phyloP scores from a whole-genome alignment of 2,797 vertebrate genomes.

The Dryobates pubescens region DNA sequence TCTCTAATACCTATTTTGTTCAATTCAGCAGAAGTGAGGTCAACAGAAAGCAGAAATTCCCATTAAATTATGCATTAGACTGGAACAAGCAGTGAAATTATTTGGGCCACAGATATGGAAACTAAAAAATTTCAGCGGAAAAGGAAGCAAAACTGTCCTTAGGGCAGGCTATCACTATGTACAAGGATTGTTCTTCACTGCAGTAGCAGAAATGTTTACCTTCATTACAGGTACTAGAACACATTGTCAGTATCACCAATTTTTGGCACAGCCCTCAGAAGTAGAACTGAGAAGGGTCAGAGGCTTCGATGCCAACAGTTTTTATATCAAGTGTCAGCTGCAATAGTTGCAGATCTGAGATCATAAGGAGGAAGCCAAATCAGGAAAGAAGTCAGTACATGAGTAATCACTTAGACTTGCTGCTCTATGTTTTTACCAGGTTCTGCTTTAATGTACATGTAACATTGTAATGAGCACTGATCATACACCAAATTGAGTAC shows the following conservation, averaged over 20 bases:
- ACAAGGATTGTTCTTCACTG: not conserved
- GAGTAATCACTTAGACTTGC: not conserved
- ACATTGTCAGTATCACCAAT: not conserved
- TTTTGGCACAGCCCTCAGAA: not conserved
- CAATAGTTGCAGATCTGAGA: conserved; percentile 42
- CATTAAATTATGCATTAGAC: not conserved
- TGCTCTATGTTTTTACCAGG: not conserved
- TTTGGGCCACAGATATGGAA: not conserved
- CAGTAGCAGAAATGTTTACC: not conserved
- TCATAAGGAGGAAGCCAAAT: conserved; percentile 14
- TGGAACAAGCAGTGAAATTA: not conserved
- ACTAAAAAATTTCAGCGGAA: not conserved
- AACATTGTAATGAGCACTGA: not conserved
- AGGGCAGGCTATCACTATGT: not conserved
- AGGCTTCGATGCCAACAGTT: not conserved
- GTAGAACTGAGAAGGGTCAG: conserved; percentile 10
- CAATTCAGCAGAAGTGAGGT: not conserved
- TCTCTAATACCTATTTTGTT: not conserved
- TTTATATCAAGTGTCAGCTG: conserved; percentile 50
- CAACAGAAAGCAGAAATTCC: not conserved
- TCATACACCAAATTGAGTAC: not conserved
- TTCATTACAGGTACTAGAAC: not conserved
- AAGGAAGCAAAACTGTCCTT: not conserved
- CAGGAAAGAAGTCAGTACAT: not conserved
- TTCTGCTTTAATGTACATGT: not conserved